Conservation (phyloP, 2,888 invertebrate species). For the Psococerastis gibbosa region DNA sequence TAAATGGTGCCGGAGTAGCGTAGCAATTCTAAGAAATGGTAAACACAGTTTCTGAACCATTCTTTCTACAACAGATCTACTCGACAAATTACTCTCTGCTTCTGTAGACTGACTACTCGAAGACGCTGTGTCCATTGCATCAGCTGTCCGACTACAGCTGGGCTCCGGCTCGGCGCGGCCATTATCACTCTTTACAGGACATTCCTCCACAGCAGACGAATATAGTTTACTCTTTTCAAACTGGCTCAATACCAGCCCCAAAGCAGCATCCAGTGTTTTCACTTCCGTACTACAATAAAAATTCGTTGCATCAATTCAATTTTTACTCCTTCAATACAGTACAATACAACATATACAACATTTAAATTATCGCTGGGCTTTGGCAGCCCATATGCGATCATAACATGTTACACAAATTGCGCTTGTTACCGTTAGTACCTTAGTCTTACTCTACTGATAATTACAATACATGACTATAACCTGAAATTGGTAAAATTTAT, state of each 20-base stretch:
- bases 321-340: too few species aligned
- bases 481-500: too few species aligned
- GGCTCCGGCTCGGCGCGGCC: background rate
- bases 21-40: constrained; percentile 67
- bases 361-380: too few species aligned
- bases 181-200: too few species aligned
- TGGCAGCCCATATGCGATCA: too few species aligned
- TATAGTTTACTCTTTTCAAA: constrained; percentile 22
- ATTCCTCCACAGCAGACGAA: background rate
- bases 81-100: background rate
- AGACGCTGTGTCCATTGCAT: constrained; percentile 16
- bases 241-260: constrained; percentile 28
- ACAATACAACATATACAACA: too few species aligned
- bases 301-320: too few species aligned
- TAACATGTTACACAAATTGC: too few species aligned
- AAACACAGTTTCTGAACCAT: constrained; percentile 53
- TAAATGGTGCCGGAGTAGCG: constrained; percentile 60
- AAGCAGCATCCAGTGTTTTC: constrained; percentile 25
- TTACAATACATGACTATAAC: too few species aligned
- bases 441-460: too few species aligned
- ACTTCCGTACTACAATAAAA: constrained; percentile 19
- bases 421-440: too few species aligned
- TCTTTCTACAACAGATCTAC: constrained; percentile 7
- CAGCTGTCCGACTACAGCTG: background rate
- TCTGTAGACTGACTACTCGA: constrained; percentile 1